These are phyloP conservation scores for Pogonognathellus flavescens DNA, from an alignment of 1,140 invertebrate species.

Conservation along the genomic window DNA sequence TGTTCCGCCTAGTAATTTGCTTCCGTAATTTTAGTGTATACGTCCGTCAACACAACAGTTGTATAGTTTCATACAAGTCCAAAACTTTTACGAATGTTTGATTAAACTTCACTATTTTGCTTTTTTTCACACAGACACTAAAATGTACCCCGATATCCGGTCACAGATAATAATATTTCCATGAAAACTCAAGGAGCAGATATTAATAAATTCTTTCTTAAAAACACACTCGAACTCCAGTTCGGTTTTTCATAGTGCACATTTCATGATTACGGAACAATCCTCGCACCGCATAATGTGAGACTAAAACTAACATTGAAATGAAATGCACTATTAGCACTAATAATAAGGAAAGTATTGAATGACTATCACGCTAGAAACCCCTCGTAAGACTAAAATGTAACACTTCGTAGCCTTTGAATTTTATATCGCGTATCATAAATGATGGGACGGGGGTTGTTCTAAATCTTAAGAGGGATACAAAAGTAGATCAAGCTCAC, in stretches of 20 bases:
- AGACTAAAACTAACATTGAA: conserved; percentile 11
- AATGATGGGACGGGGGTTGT: conserved; percentile 56
- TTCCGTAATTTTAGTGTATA: not conserved
- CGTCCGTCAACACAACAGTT: not conserved
- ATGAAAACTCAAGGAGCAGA: no score
- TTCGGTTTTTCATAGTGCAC: not conserved
- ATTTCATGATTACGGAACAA: not conserved
- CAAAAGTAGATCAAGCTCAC: conserved; percentile 62
- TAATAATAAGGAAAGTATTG: not conserved
- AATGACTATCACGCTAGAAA: conserved; percentile 34
- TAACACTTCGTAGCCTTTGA: conserved; percentile 53
- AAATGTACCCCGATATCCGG: no score
- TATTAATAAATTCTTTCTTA: no score
- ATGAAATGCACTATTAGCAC: conserved; percentile 12
- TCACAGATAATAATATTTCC: no score
- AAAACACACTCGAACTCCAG: not conserved
- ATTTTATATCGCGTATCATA: conserved; percentile 56
- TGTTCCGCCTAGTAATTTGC: not conserved
- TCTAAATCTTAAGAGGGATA: conserved; percentile 53
- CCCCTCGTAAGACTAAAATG: conserved; percentile 55
- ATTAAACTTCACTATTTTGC: no score
- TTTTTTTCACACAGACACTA: no score
- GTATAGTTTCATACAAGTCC: not conserved
- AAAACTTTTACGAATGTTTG: not conserved
- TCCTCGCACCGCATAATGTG: not conserved